Evolutionary conservation across 2,888 invertebrate species (phyloP).

Genomic region (Netelia fuscicornis): DNA sequence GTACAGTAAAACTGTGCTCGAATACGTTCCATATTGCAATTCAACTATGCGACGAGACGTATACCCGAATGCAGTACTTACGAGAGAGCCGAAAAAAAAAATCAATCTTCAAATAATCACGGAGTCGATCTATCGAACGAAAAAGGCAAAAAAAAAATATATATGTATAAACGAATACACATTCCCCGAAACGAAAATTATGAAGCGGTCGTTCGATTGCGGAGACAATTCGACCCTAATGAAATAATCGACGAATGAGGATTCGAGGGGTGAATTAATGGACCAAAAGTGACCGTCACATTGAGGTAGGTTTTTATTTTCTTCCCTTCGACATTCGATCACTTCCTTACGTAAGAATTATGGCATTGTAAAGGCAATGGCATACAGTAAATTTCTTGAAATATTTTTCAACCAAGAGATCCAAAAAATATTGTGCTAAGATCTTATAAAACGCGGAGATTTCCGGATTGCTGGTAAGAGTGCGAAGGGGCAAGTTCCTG

Average conservation of each 20-base stretch:
- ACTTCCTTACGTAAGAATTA: background rate
- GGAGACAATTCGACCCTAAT: background rate
- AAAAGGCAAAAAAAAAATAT: background rate
- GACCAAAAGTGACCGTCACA: background rate
- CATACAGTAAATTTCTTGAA: background rate
- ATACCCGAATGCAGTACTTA: slow-evolving; percentile 17
- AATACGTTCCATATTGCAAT: slow-evolving; percentile 60
- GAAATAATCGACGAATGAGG: too few relatives aligned
- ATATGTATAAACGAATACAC: background rate
- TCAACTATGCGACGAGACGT: slow-evolving; percentile 28
- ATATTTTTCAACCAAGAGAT: background rate
- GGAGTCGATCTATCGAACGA: background rate
- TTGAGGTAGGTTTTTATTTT: slow-evolving; percentile 28
- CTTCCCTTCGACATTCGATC: background rate
- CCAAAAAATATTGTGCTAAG: background rate
- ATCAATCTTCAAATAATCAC: slow-evolving; percentile 2
- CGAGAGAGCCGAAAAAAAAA: slow-evolving; percentile 16
- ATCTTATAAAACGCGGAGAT: background rate
- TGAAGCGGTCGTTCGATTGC: background rate
- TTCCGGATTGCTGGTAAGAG: background rate
- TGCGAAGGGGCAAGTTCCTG: background rate
- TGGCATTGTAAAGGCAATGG: background rate
- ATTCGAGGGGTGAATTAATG: background rate
- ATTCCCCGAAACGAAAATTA: background rate
- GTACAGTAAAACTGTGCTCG: slow-evolving; percentile 58